Evolutionary conservation across 2,113 vertebrate species (phyloP).

Genomic region (Lycaon pictus): DNA sequence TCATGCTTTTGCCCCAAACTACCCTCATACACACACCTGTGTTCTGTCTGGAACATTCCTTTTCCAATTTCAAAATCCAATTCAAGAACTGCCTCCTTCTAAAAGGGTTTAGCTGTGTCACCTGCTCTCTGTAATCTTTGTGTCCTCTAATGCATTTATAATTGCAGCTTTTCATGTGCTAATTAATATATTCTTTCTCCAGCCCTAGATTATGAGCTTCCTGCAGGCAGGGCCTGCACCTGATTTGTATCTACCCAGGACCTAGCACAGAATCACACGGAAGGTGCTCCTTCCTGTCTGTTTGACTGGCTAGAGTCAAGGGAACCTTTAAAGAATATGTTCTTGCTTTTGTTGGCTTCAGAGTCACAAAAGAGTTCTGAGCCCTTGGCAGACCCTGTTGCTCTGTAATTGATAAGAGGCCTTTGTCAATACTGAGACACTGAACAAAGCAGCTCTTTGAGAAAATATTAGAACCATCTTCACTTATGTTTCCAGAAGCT

Average conservation of each 20-base stretch:
- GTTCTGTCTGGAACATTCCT: background rate
- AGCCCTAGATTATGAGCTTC: background rate
- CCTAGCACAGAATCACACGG: background rate
- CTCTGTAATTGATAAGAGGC: slow-evolving; percentile 23
- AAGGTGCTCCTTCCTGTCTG: background rate
- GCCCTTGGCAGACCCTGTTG: background rate
- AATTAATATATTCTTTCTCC: background rate
- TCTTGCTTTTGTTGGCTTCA: slow-evolving; percentile 42
- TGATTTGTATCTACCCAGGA: background rate
- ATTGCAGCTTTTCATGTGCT: background rate
- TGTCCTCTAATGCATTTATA: background rate
- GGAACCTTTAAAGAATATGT: slow-evolving; percentile 7
- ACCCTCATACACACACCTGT: background rate
- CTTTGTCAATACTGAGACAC: slow-evolving; percentile 48
- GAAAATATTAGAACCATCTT: slow-evolving; percentile 63
- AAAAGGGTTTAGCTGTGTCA: background rate
- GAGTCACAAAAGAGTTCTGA: slow-evolving; percentile 54
- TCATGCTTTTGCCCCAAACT: background rate
- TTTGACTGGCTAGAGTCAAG: background rate
- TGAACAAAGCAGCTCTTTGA: slow-evolving; percentile 59
- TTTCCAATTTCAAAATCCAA: background rate
- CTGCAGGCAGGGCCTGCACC: background rate
- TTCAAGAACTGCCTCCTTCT: background rate
- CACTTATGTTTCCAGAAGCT: slow-evolving; percentile 55
- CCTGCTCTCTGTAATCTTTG: background rate